phyloP scores from a whole-genome alignment of 2,888 invertebrate species.

The Seladonia tumulorum region DNA sequence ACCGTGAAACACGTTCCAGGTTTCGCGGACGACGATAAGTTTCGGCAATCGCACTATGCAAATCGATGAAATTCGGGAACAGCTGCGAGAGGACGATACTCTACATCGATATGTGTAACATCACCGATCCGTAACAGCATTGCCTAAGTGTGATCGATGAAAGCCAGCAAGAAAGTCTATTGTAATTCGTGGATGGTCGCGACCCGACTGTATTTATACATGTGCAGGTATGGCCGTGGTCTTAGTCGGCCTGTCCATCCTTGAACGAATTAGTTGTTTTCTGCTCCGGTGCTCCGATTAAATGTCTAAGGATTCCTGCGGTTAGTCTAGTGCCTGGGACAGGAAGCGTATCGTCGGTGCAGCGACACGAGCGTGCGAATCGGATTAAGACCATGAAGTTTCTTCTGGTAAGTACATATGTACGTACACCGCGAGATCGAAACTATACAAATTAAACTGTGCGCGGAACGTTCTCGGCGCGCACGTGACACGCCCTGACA shows the following conservation, averaged over 20 bases:
- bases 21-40: not conserved
- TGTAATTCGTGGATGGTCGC: conserved; percentile 84
- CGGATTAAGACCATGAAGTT: conserved; percentile 75
- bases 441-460: not conserved
- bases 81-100: conserved; percentile 49
- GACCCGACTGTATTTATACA: conserved; percentile 84
- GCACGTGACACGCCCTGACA: not conserved
- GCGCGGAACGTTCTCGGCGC: not conserved
- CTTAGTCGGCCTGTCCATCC: conserved; percentile 81
- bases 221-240: conserved; percentile 81
- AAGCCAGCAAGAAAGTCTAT: conserved; percentile 84
- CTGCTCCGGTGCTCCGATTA: conserved; percentile 60
- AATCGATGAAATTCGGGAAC: conserved; percentile 29
- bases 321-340: not conserved
- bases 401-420: conserved; percentile 68
- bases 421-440: not conserved
- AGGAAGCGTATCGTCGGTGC: conserved; percentile 54
- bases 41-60: not conserved
- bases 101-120: conserved; percentile 77
- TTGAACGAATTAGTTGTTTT: conserved; percentile 77
- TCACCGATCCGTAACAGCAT: conserved; percentile 81
- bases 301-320: conserved; percentile 54
- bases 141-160: conserved; percentile 83
- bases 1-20: not conserved
- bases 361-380: conserved; percentile 67